phyloP scores from a whole-genome alignment of 2,888 invertebrate species.

The Nomada flava region DNA sequence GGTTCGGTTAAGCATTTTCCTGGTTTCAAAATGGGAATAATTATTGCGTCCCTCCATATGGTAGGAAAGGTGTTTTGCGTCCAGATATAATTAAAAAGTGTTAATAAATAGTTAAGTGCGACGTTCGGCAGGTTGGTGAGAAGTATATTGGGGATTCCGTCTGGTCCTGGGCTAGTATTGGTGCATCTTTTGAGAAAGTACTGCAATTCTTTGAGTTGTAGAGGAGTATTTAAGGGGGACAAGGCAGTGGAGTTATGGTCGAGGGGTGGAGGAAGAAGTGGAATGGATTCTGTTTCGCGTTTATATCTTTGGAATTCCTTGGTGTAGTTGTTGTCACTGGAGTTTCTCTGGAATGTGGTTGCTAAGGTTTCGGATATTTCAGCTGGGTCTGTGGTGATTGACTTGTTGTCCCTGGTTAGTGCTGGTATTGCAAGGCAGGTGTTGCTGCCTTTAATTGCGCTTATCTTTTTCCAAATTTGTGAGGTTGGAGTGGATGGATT shows the following conservation, averaged over 20 bases:
- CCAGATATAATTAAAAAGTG: constrained; percentile 3
- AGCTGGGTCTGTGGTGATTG: neutral
- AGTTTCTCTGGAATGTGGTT: constrained; percentile 3
- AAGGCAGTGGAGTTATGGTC: neutral
- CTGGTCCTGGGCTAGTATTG: neutral
- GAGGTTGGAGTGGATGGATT: neutral
- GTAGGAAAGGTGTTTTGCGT: neutral
- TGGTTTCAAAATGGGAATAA: constrained; percentile 20
- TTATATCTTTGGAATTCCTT: neutral
- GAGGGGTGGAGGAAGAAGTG: neutral
- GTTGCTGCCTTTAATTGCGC: neutral
- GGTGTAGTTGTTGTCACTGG: neutral
- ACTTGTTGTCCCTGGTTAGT: neutral
- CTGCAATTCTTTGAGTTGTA: neutral
- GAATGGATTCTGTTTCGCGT: neutral
- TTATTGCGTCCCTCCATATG: neutral
- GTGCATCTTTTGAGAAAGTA: neutral
- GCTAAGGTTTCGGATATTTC: constrained; percentile 8
- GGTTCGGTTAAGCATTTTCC: neutral
- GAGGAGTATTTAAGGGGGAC: neutral
- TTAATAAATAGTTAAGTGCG: neutral
- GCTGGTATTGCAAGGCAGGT: neutral
- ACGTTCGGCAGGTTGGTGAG: neutral
- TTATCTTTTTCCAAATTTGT: constrained; percentile 11
- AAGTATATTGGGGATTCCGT: neutral